Evolutionary conservation across 2,888 invertebrate species (phyloP).

Genomic region (Meteorus colon): DNA sequence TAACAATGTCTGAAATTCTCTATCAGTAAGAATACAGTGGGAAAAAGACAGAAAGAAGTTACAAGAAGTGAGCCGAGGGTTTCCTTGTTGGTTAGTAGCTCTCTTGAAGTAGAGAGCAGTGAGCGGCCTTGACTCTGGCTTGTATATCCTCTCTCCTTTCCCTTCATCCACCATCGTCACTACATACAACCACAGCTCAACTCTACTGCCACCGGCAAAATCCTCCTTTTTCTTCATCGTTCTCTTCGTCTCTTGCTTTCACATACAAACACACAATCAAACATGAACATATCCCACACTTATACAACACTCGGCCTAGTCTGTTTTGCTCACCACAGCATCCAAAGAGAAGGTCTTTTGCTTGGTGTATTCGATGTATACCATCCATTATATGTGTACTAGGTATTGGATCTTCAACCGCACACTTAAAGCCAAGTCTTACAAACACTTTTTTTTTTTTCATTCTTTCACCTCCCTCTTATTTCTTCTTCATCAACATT

Average conservation of each 20-base stretch:
- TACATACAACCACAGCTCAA: conserved; percentile 30
- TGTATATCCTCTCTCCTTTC: conserved; percentile 51
- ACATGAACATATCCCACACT: neutral
- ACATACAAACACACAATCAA: neutral
- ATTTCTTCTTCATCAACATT: neutral
- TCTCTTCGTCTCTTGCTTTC: conserved; percentile 44
- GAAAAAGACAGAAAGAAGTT: neutral
- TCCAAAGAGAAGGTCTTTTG: conserved; percentile 2
- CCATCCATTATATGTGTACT: neutral
- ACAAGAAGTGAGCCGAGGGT: conserved; percentile 56
- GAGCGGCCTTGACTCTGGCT: conserved; percentile 83
- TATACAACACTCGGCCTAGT: conserved; percentile 12
- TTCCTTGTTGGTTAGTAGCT: conserved; percentile 69
- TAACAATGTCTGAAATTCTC: no score
- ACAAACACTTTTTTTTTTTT: neutral
- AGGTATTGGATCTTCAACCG: neutral
- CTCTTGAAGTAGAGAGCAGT: conserved; percentile 76
- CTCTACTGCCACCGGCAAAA: conserved; percentile 44
- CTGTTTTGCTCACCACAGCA: conserved; percentile 49
- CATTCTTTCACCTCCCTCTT: neutral
- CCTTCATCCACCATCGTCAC: conserved; percentile 41
- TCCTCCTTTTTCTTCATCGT: conserved; percentile 47
- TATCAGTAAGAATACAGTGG: no score
- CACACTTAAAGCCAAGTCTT: neutral
- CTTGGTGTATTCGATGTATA: neutral